These are phyloP conservation scores for Zaprionus lineosus DNA, from an alignment of 2,888 invertebrate genomes.

Conservation along the genomic window DNA sequence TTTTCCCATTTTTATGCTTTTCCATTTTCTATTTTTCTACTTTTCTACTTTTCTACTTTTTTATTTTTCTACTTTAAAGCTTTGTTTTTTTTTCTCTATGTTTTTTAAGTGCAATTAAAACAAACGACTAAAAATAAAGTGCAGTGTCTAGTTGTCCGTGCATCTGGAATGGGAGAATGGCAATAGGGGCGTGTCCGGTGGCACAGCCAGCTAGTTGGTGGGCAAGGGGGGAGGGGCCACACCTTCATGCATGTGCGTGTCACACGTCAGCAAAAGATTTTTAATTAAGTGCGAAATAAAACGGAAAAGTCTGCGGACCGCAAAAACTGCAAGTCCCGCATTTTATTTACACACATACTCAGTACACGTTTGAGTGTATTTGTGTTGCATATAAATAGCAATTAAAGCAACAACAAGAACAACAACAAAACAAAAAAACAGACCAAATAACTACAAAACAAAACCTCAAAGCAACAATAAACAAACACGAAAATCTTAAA, in stretches of 20 bases:
- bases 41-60: too few species aligned
- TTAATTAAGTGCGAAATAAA: conserved; percentile 66
- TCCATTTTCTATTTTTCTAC: too few species aligned
- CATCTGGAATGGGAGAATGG: background rate
- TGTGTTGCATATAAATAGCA: too few species aligned
- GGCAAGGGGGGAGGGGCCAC: background rate
- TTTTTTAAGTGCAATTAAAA: conserved; percentile 21
- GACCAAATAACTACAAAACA: too few species aligned
- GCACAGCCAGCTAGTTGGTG: too few species aligned
- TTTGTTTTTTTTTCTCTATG: conserved; percentile 6
- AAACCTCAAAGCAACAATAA: too few species aligned
- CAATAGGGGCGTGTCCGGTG: too few species aligned
- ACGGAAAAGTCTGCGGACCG: conserved; percentile 16
- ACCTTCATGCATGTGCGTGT: conserved; percentile 48
- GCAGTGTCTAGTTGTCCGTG: conserved; percentile 14
- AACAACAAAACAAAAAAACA: too few species aligned
- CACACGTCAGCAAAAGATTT: conserved; percentile 55
- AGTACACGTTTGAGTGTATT: too few species aligned
- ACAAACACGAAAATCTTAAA: background rate
- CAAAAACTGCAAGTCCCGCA: conserved; percentile 13
- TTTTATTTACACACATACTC: background rate
- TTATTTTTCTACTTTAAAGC: background rate
- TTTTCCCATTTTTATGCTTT: too few species aligned
- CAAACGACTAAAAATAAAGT: conserved; percentile 15
- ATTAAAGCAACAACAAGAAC: too few species aligned